Percentiles rank a stretch among this genome's conserved stretches.
Evolutionary conservation across 2,113 vertebrate genomes (phyloP).

Genomic region (Pseudois nayaur): DNA sequence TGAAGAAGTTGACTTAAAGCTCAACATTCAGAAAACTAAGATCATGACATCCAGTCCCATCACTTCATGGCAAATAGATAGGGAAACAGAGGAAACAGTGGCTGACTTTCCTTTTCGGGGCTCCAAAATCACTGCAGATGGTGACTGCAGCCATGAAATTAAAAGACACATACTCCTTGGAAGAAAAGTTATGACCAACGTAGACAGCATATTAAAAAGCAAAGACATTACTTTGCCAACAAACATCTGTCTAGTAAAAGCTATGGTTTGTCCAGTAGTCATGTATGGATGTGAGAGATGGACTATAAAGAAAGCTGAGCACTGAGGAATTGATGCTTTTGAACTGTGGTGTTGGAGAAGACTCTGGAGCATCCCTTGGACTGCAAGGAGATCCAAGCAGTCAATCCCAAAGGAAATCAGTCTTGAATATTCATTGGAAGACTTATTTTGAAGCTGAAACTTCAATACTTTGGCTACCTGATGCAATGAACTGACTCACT

Average conservation of each 20-base stretch:
- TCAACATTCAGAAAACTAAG: not conserved
- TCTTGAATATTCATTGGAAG: not conserved
- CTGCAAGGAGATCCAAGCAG: not conserved
- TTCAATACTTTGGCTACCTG: not conserved
- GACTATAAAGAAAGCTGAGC: not conserved
- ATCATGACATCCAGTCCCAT: not conserved
- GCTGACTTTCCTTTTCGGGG: not conserved
- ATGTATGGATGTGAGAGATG: not conserved
- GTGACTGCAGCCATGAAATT: not conserved
- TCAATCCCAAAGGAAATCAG: not conserved
- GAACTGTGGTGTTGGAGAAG: not conserved
- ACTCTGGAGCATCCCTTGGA: not conserved
- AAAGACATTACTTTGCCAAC: not conserved
- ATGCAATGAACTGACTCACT: not conserved
- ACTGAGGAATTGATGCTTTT: not conserved
- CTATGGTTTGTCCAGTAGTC: not conserved
- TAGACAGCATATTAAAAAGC: not conserved
- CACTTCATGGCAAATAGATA: not conserved
- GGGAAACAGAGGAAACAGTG: not conserved
- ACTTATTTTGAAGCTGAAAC: not conserved
- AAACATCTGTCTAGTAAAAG: not conserved
- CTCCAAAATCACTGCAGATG: not conserved
- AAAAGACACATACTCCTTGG: not conserved
- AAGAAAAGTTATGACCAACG: not conserved
- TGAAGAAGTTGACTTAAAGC: not conserved